Evolutionary conservation across 2,113 vertebrate species (phyloP).

Genomic region (Sminthopsis crassicaudata): DNA sequence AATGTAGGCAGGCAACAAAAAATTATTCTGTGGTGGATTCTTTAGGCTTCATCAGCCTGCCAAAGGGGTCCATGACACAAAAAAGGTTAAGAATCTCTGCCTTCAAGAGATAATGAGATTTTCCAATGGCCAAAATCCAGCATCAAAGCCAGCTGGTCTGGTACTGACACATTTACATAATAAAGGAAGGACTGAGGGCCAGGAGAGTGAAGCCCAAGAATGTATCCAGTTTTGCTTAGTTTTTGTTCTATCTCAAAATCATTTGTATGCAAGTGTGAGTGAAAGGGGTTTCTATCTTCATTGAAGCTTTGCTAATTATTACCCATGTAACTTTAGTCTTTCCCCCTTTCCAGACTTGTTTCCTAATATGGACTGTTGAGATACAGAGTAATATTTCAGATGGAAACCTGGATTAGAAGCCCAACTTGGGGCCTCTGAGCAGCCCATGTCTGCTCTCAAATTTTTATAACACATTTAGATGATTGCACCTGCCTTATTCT

Average conservation of each 20-base stretch:
- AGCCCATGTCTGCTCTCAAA: neutral
- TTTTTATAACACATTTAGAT: neutral
- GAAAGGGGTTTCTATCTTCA: neutral
- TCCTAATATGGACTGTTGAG: neutral
- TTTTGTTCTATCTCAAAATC: neutral
- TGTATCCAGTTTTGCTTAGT: neutral
- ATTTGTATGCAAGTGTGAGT: neutral
- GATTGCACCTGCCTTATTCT: neutral
- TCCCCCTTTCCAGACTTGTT: neutral
- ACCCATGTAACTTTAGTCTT: neutral
- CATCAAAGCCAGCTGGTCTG: neutral
- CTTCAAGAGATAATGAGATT: neutral
- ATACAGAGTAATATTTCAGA: neutral
- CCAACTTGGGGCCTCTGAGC: neutral
- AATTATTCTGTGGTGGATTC: neutral
- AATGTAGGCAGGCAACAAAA: neutral
- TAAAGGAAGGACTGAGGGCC: neutral
- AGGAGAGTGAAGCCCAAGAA: neutral
- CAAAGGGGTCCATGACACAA: neutral
- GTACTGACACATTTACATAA: neutral
- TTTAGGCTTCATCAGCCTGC: neutral
- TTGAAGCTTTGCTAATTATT: neutral
- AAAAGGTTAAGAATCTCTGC: neutral
- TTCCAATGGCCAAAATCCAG: neutral
- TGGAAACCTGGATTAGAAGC: neutral